A percentile compares a stretch with the other conserved stretches of the same genome.
These are phyloP conservation scores for Mus musculus DNA, from an alignment of 2,113 vertebrate species.

Conservation along the genomic window DNA sequence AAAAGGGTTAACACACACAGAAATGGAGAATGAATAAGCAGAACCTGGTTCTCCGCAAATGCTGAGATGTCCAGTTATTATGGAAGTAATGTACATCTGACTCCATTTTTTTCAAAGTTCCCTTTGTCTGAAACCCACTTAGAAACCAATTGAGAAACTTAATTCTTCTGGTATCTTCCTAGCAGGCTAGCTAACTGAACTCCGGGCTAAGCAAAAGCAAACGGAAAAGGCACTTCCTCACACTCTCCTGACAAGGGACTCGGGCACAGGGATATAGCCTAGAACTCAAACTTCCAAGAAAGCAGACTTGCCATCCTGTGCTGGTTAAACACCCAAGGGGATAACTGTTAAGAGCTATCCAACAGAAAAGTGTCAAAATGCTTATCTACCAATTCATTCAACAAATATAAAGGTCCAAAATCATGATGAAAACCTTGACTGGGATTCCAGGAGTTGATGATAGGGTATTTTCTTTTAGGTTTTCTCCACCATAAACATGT, in stretches of 20 bases:
- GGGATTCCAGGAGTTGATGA: not conserved
- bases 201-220: not conserved
- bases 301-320: not conserved
- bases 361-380: not conserved
- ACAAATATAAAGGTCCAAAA: not conserved
- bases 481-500: constrained; percentile 23
- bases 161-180: not conserved
- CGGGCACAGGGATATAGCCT: not conserved
- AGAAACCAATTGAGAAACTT: not conserved
- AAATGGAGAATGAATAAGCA: not conserved
- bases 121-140: not conserved
- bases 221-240: not conserved
- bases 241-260: not conserved
- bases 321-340: not conserved
- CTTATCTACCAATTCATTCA: not conserved
- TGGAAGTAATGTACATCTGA: not conserved
- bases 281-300: not conserved
- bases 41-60: not conserved
- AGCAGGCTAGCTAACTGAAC: not conserved
- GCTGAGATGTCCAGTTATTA: not conserved
- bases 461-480: not conserved
- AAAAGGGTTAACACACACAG: not conserved
- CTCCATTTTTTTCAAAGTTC: not conserved
- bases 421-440: not conserved
- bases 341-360: not conserved